These are phyloP conservation scores for Drosophila peninsularis DNA, from an alignment of 2,888 invertebrate species.

Conservation along the genomic window DNA sequence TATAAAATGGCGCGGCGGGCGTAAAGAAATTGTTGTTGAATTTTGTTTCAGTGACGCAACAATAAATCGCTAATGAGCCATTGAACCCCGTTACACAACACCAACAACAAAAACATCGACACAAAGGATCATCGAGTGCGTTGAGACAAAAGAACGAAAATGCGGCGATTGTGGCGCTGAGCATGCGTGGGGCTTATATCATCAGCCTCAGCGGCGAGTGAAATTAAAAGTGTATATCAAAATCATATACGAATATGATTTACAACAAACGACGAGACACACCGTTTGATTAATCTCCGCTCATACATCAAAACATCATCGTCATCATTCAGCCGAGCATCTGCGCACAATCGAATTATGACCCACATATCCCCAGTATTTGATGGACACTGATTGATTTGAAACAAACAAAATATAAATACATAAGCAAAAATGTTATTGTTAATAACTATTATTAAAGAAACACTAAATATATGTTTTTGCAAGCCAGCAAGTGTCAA, in stretches of 20 bases:
- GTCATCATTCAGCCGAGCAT: slow-evolving; percentile 57
- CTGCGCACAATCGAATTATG: slow-evolving; percentile 33
- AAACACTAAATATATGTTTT: neutral
- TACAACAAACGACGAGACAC: slow-evolving; percentile 33
- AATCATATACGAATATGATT: slow-evolving; percentile 23
- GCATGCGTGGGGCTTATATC: slow-evolving; percentile 27
- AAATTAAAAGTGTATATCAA: slow-evolving; percentile 14
- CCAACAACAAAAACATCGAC: no score
- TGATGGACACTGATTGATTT: slow-evolving; percentile 65
- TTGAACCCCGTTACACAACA: slow-evolving; percentile 36
- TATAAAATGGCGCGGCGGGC: slow-evolving; percentile 17
- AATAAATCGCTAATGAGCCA: slow-evolving; percentile 33
- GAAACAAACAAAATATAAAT: neutral
- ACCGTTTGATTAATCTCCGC: slow-evolving; percentile 64
- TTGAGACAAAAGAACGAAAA: slow-evolving; percentile 39
- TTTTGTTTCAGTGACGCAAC: slow-evolving; percentile 34
- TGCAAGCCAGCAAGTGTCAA: neutral
- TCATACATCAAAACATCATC: slow-evolving; percentile 65
- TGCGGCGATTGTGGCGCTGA: slow-evolving; percentile 3
- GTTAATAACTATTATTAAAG: slow-evolving; percentile 15
- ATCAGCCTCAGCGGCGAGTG: slow-evolving; percentile 7
- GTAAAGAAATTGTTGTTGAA: slow-evolving; percentile 4
- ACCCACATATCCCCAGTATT: slow-evolving; percentile 60
- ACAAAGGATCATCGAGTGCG: slow-evolving; percentile 5
- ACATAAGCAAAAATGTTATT: neutral